A percentile compares a stretch with the other conserved stretches of the same genome.
These are phyloP conservation scores for Oophaga pumilio DNA, from an alignment of 2,113 vertebrate species.

Conservation along the genomic window DNA sequence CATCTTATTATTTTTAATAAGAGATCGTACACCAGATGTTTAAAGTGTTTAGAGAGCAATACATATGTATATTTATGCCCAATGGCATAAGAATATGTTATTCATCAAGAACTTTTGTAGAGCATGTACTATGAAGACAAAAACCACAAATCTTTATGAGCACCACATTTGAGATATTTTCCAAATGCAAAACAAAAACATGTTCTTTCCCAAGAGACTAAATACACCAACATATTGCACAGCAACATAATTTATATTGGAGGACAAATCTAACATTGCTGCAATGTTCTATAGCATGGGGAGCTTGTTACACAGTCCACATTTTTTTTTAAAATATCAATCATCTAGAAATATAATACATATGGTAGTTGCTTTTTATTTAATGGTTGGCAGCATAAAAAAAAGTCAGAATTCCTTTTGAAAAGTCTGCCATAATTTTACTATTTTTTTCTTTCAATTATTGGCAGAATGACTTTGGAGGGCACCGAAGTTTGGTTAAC, in stretches of 20 bases:
- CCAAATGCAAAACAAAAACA: conserved; percentile 36
- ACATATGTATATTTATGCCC: conserved; percentile 45
- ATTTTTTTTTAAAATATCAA: too few species aligned
- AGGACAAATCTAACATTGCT: conserved; percentile 1
- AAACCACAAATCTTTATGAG: conserved; percentile 46
- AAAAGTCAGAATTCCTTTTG: too few species aligned
- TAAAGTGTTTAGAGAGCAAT: conserved; percentile 33
- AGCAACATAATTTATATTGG: conserved; percentile 30
- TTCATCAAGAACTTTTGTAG: conserved; percentile 35
- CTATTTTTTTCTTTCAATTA: neutral
- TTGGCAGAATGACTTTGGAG: conserved; percentile 93
- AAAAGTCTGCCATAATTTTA: neutral
- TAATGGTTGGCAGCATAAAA: neutral
- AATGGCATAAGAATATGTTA: conserved; percentile 48
- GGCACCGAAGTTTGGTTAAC: conserved; percentile 96
- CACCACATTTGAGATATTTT: conserved; percentile 47
- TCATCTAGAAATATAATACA: neutral
- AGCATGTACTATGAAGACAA: conserved; percentile 32
- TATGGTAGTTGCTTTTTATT: neutral
- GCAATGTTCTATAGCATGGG: neutral
- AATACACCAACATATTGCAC: conserved; percentile 30
- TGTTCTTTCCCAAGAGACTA: conserved; percentile 30
- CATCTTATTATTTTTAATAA: conserved; percentile 43
- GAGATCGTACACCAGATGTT: conserved; percentile 38
- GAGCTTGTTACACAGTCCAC: neutral